Base-by-base conservation (phyloP, 2,113 vertebrate genomes). In the Anarhynchus alexandrinus region DNA sequence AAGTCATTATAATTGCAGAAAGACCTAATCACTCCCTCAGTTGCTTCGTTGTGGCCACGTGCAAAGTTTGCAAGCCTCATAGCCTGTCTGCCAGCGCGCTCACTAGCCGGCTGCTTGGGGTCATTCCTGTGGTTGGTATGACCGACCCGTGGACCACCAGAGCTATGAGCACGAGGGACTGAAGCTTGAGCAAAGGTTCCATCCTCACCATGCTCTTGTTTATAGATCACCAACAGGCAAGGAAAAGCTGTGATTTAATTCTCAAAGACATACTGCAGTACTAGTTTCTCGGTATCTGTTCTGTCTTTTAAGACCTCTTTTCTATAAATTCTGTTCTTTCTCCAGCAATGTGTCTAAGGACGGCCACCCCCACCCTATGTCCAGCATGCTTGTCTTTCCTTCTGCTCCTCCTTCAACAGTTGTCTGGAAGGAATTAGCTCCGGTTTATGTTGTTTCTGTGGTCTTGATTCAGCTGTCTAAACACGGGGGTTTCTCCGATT, bases 111-210 rank as follows among this genome's bases (percentile, higher is more conserved):
- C 59, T 36, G 52, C 73, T 67, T 1, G 0, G 26, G 15, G 18
- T 9, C 15, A 0, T 8, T 19, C 5, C 6, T 1, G 0, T 3
- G 13, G 43, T 15, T 23, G 78, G 34, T 30, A 3, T 25, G 10
- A 17, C 42, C 10, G 0, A 19, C 27, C 55, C 3, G 0, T 21
- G 32, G 54, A 14, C 29, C 3, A 1, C 18, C 29, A 5, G 30
- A 51, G 22, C 34, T 25, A 1, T 5, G 59, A 40, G 54, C 22
- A 3, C 0, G 3, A 21, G 38, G 21, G 43, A 11, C 11, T 34
- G 49, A 4, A 38, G 52, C 83, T 42, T 51, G 18, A 47, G 55
- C 26, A 8, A 8, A 26, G 59, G 15, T 27, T 42, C 54, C 32
- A 8, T 19, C 27, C 27, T 26, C 65, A 13, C 52, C 11, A 1